phyloP scores from a whole-genome alignment of 2,113 vertebrate genomes.

The Neolamprologus longior region DNA sequence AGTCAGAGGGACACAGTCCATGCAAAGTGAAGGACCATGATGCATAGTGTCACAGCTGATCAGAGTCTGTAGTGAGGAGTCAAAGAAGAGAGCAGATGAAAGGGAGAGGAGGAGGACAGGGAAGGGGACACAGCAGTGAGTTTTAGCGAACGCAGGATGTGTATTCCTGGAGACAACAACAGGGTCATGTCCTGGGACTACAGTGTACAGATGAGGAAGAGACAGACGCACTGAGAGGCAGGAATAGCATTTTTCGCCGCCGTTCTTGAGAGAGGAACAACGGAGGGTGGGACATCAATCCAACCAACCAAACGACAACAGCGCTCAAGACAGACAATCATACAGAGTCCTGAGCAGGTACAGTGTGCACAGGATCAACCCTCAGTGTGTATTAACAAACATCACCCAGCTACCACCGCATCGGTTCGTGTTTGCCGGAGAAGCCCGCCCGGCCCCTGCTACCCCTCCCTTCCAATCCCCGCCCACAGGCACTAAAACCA shows the following conservation, averaged over 20 bases:
- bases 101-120: neutral
- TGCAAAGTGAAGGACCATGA: conserved; percentile 85
- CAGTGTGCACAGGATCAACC: conserved; percentile 79
- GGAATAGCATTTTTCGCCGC: conserved; percentile 19
- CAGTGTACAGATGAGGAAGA: conserved; percentile 32
- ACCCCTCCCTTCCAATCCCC: conserved; percentile 50
- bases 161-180: conserved; percentile 47
- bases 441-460: conserved; percentile 70
- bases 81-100: neutral
- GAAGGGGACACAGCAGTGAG: conserved; percentile 21
- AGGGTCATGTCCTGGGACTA: conserved; percentile 26
- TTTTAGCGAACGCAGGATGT: conserved; percentile 7
- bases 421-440: conserved; percentile 76
- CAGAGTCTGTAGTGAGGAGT: conserved; percentile 64
- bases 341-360: conserved; percentile 78
- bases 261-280: conserved; percentile 8
- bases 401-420: conserved; percentile 78
- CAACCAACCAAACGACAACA: conserved; percentile 14
- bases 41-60: conserved; percentile 97
- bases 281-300: neutral
- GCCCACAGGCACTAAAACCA: conserved; percentile 63
- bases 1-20: conserved; percentile 79
- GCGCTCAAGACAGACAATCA: conserved; percentile 50
- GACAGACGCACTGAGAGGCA: conserved; percentile 20
- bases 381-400: conserved; percentile 82